Base-by-base conservation (phyloP, 1,140 invertebrate species). In the Drosophila elegans region DNA sequence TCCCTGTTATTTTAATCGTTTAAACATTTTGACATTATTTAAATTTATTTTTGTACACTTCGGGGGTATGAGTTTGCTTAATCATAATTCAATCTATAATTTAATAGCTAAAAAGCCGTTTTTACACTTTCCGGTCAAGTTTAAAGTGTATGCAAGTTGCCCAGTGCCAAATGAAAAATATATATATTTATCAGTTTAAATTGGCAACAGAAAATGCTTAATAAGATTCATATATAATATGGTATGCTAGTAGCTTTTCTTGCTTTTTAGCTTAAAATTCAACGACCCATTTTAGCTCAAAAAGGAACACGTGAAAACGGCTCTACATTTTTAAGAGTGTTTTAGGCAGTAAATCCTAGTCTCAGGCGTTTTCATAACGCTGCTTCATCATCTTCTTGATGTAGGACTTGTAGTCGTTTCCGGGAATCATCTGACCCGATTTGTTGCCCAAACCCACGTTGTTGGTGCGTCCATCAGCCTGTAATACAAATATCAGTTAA, bases 321-420 rank as follows among this genome's bases (percentile, higher is more conserved):
- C 6, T 38, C 1, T 10, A 54, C 16, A 56, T 1, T 11, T 29
- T 5, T 12, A 3, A 25, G 9, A 12, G 10, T 4, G 7, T 7
- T 7, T 32, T 32, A 32, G 29, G 27, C 29, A 12, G 27, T 16
- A 12, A 11, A 11, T 12, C 27, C 13, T 34, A 25, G n/a, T 16
- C n/a, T 38, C 42, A 89, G 10, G 80, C 91, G 92, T 96, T 95
- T 85, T 96, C 95, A 92, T 96, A 97, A 51, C 96, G 93, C 16
- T 95, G 95, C 77, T 96, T 95, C 95, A 97, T 97, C 94, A 97
- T 96, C 93, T 97, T 97, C 90, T 97, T 97, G 10, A 97, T 97
- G 92, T 96, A 96, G 73, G 97, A 96, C 93, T 97, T 97, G 88
- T 98, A 98, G 7, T 96, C 96, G 90, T 97, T 96, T 7, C 96